These are phyloP conservation scores for Parnassius orleans DNA, from an alignment of 2,888 invertebrate genomes.

Conservation along the genomic window DNA sequence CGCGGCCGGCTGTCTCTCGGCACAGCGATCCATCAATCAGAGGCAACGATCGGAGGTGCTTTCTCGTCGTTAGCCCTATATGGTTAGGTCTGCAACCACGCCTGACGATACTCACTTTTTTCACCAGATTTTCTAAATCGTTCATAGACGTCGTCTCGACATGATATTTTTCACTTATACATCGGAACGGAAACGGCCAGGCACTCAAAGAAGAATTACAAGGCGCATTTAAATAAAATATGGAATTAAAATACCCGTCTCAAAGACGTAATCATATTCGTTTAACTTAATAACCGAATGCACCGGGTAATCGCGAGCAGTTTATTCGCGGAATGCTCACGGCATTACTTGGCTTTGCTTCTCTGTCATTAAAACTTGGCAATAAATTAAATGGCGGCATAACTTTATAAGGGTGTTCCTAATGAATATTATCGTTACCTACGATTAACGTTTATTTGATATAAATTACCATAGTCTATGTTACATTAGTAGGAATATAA, in stretches of 20 bases:
- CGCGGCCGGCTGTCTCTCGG: constrained; percentile 33
- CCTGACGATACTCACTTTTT: constrained; percentile 73
- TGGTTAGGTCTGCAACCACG: constrained; percentile 68
- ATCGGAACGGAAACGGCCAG: constrained; percentile 62
- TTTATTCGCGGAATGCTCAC: constrained; percentile 66
- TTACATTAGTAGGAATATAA: not conserved
- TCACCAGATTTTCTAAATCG: constrained; percentile 77
- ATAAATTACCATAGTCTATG: too few species aligned
- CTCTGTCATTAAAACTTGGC: constrained; percentile 58
- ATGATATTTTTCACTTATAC: constrained; percentile 68
- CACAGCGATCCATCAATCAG: constrained; percentile 70
- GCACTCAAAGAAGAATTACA: constrained; percentile 60
- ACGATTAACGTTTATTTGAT: not conserved
- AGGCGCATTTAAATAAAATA: constrained; percentile 53
- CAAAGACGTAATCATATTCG: constrained; percentile 66
- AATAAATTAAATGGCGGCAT: constrained; percentile 55
- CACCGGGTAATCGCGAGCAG: constrained; percentile 60
- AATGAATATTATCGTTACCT: constrained; percentile 45
- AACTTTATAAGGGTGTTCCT: constrained; percentile 47
- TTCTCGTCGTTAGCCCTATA: constrained; percentile 81
- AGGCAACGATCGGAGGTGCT: constrained; percentile 70
- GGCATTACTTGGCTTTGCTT: constrained; percentile 50
- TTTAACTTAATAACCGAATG: constrained; percentile 68
- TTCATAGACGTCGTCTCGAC: constrained; percentile 75
- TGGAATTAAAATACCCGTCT: constrained; percentile 67